These are phyloP conservation scores for Sinocyclocheilus anophthalmus DNA, from an alignment of 2,113 vertebrate species.

Conservation along the genomic window DNA sequence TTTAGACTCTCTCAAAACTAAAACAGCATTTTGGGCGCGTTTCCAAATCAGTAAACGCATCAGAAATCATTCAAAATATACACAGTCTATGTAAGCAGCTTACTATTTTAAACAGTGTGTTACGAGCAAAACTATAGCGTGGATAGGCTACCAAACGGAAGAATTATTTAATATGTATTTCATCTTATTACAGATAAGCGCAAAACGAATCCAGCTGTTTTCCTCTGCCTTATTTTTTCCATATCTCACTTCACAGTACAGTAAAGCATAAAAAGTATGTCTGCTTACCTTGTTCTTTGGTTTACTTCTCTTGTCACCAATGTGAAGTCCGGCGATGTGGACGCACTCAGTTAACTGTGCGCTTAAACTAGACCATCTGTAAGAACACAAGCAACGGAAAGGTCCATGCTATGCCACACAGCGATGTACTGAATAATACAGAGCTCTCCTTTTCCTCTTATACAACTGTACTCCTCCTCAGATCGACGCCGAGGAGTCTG, in stretches of 20 bases:
- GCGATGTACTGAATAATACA: slow-evolving; percentile 9
- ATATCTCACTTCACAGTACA: not conserved
- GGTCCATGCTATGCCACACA: not conserved
- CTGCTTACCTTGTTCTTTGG: slow-evolving; percentile 22
- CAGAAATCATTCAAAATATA: not conserved
- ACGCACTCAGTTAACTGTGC: not conserved
- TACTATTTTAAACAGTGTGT: not conserved
- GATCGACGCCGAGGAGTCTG: not conserved
- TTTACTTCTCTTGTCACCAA: not conserved
- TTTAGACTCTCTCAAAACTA: not conserved
- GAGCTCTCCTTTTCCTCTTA: slow-evolving; percentile 4
- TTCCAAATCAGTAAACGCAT: not conserved
- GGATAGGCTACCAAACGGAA: not conserved
- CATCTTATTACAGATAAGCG: not conserved
- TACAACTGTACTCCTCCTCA: not conserved
- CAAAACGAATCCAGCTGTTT: not conserved
- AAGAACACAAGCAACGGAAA: not conserved
- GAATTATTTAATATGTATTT: no score
- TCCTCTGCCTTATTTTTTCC: not conserved
- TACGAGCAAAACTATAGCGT: not conserved
- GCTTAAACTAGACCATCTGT: not conserved
- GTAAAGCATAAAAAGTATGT: not conserved
- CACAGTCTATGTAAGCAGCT: not conserved
- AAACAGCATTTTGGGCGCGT: not conserved
- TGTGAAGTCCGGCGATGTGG: not conserved